These are phyloP conservation scores for Chanos chanos DNA, from an alignment of 2,797 vertebrate genomes.

Conservation along the genomic window DNA sequence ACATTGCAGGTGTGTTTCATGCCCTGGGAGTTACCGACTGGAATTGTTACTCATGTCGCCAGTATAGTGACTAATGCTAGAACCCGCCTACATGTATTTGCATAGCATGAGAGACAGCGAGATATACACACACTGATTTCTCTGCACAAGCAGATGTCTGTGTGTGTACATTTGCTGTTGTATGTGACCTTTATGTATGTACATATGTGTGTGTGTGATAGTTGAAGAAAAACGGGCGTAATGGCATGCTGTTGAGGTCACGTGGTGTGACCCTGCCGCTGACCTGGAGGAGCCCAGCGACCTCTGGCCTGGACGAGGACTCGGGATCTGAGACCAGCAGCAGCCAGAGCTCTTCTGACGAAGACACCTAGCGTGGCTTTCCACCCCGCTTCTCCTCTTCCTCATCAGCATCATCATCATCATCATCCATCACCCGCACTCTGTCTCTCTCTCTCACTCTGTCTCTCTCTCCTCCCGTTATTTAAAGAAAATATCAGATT, in stretches of 20 bases:
- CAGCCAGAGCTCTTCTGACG: slow-evolving; percentile 95
- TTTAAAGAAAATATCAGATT: slow-evolving; percentile 49
- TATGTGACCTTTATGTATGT: neutral
- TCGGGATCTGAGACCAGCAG: slow-evolving; percentile 95
- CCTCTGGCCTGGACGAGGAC: slow-evolving; percentile 84
- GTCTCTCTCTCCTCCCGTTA: slow-evolving; percentile 65
- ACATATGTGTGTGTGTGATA: slow-evolving; percentile 48
- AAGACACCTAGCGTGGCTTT: slow-evolving; percentile 79
- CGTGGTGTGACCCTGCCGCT: slow-evolving; percentile 82
- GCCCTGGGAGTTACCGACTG: too few relatives aligned
- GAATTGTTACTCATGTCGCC: too few relatives aligned
- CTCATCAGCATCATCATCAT: too few relatives aligned
- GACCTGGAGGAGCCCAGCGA: slow-evolving; percentile 92
- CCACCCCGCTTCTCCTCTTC: slow-evolving; percentile 67
- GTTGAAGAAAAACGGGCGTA: slow-evolving; percentile 94
- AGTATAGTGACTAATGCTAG: too few relatives aligned
- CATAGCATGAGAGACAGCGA: too few relatives aligned
- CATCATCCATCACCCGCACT: slow-evolving; percentile 58
- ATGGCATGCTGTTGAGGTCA: slow-evolving; percentile 85
- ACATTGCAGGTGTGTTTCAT: neutral
- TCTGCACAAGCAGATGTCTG: neutral
- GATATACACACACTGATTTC: too few relatives aligned
- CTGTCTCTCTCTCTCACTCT: slow-evolving; percentile 49
- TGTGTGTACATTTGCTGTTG: neutral
- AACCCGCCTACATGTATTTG: neutral